Evolutionary conservation across 2,113 vertebrate genomes (phyloP).

Genomic region (Prionailurus bengalensis): DNA sequence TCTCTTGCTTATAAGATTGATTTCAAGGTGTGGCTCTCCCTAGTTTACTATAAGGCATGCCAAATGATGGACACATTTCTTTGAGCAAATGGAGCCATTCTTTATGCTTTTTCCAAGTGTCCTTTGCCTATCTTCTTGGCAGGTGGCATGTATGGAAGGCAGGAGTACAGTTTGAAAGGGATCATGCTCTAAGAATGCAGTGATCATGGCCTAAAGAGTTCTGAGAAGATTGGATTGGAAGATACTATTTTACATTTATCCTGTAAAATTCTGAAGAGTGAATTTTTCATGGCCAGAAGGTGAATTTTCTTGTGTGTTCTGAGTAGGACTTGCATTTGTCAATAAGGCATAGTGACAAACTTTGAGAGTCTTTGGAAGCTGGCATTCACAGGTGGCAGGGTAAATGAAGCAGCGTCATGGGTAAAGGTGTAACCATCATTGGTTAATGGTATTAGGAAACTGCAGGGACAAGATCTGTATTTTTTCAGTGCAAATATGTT

Average conservation of each 20-base stretch:
- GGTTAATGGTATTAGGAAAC: background rate
- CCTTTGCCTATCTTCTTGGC: background rate
- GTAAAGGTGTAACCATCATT: background rate
- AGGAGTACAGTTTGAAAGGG: background rate
- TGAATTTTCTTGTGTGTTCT: background rate
- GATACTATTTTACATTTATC: background rate
- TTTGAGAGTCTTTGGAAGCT: background rate
- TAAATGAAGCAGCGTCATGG: background rate
- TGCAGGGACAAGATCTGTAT: background rate
- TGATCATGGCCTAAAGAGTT: background rate
- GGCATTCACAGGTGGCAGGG: background rate
- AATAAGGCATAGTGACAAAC: background rate
- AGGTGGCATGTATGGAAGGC: background rate
- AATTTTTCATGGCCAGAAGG: background rate
- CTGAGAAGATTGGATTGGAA: background rate
- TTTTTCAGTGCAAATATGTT: background rate
- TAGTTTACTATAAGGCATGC: background rate
- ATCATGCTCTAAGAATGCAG: background rate
- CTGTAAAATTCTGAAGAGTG: background rate
- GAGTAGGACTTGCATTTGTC: background rate
- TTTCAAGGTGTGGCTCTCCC: background rate
- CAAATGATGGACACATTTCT: background rate
- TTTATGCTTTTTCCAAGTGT: background rate
- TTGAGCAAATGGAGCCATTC: background rate
- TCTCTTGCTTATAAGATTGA: background rate